Base-by-base conservation (phyloP, 2,113 vertebrate species). In the human (Homo sapiens) region DNA sequence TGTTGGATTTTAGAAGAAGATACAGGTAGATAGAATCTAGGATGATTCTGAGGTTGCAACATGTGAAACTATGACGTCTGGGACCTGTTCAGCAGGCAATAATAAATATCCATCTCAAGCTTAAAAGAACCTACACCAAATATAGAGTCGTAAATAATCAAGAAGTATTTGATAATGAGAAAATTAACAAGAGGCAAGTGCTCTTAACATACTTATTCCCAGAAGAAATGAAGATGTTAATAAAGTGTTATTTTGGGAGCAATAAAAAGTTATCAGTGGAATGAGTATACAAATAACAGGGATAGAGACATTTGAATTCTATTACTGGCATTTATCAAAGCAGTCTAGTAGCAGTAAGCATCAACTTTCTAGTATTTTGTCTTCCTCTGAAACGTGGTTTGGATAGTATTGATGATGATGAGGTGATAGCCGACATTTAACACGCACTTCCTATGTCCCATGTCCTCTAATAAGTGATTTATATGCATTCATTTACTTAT, bases 381-480 rank as follows among this genome's bases (percentile, higher is more conserved):
- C 66, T 22, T 83, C 59, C 35, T 1, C 32, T 14, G 78, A 43
- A 45, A 35, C 8, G 1, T 30, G 40, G 38, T 12, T n/a, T 80
- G 55, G 48, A 17, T 66, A 32, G 8, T 57, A 30, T 35, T 22
- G 14, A 5, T 3, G 89, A 55, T 11, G 3, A 27, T 3, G 89
- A 85, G 5, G n/a, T 88, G 22, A 70, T 11, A 86, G 81, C 40
- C 57, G 3, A 59, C 23, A 1, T 45, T 82, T 66, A 40, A 16
- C n/a, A 22, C n/a, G 75, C 35, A 27, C 22, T 66, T 59, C 11
- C 57, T 57, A 1, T 57, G 16, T 17, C 27, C 48, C 16, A 0
- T 0, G 0, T 27, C 7, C 12, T 23, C 52, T 27, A 20, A 3
- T 32, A n/a, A 27, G 23, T 50, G 16, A 52, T 13, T 45, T 8